phyloP scores from a whole-genome alignment of 2,113 vertebrate genomes.

The Oreocharis arfaki region DNA sequence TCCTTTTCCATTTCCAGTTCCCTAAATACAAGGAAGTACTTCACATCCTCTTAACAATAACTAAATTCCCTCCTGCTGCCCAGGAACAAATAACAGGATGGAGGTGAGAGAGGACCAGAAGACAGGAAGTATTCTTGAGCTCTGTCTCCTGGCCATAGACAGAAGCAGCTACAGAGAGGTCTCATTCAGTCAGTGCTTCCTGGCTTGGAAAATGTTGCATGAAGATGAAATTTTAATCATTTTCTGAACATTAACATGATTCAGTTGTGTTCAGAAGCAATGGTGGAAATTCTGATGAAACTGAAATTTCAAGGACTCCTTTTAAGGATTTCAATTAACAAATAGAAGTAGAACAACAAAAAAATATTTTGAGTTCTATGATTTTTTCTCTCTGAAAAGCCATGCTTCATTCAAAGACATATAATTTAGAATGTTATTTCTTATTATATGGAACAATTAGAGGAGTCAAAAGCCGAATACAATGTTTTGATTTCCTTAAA shows the following conservation, averaged over 20 bases:
- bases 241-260: not conserved
- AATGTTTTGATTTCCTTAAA: slow-evolving; percentile 48
- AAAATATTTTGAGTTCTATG: not conserved
- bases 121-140: not conserved
- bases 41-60: not conserved
- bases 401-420: not conserved
- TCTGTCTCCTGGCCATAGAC: not conserved
- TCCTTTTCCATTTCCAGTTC: not conserved
- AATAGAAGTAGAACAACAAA: not conserved
- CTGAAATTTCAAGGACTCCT: not conserved
- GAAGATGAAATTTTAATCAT: not conserved
- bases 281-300: not conserved
- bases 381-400: not conserved
- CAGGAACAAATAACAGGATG: not conserved
- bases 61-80: not conserved
- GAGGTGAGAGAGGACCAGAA: not conserved
- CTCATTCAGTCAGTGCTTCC: not conserved
- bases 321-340: not conserved
- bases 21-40: not conserved
- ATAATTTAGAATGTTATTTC: not conserved
- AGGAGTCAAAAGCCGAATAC: not conserved
- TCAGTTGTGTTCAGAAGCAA: not conserved
- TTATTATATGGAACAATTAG: slow-evolving; percentile 20
- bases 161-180: not conserved
- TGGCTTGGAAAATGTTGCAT: not conserved